Evolutionary conservation across 2,797 vertebrate species (phyloP), one percentile per base, ranked within the genome.

Genomic region (Sorex maritimensis): DNA sequence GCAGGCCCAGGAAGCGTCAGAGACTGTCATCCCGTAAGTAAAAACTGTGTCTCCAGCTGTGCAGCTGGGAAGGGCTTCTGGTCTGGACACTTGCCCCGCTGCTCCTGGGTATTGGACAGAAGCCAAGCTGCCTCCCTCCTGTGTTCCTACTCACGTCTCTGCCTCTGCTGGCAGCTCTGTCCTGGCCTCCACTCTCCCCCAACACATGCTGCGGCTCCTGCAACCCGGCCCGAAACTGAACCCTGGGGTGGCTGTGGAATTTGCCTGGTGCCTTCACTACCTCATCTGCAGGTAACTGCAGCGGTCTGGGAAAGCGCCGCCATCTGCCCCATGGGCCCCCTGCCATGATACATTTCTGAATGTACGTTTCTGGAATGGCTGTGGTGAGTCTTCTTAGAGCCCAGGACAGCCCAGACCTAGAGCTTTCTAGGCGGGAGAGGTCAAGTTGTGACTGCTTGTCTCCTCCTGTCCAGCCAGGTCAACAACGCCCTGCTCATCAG

Each of bases 211-310:
- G 86, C 98, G 87, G 0, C 96, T 99, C 86, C 95, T 99, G 94
- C 98, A 98, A 28, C 98, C 98, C 0, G 97, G 98, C 91, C 98
- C 98, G 67, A 98, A 98, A 93, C 98, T 98, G 92, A 98, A 98
- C 55, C 95, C 98, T 86, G 99, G 98, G 80, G 98, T 98, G 0
- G 98, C 99, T 0, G 98, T 99, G 87, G 99, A 99, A 97, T 99
- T 98, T 95, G 99, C 99, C 0, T 99, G 99, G 99, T 99, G 99
- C 96, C 98, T 99, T 92, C 99, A 99, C 97, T 99, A 99, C 97
- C 98, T 99, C 90, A 85, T 98, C 75, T 98, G 98, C 98, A 98
- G 99, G 99, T 99, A 97, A 98, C 96, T 79, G 0, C 1, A 68
- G 49, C n/a, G 46, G 71, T 2, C 23, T 93, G 84, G 46, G 75